Conservation (phyloP, 2,888 invertebrate genomes). For the Pecten maximus region DNA sequence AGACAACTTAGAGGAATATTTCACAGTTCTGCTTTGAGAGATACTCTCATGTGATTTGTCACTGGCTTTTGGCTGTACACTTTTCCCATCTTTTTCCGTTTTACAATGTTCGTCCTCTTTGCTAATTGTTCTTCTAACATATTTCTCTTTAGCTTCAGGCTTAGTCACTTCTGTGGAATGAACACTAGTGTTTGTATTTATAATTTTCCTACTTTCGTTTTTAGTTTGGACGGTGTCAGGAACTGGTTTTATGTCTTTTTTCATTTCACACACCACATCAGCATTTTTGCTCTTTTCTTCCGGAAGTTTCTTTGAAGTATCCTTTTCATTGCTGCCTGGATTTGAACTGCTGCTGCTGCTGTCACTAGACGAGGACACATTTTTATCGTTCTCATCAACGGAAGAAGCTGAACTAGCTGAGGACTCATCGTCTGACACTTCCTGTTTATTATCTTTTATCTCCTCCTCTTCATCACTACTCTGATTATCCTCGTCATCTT, state of each 20-base stretch:
- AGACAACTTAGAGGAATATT: neutral
- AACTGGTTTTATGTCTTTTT: constrained; percentile 11
- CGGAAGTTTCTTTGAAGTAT: neutral
- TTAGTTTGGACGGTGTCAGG: constrained; percentile 4
- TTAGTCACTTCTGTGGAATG: constrained; percentile 10
- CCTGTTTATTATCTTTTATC: constrained; percentile 34
- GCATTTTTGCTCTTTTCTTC: neutral
- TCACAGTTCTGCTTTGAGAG: neutral
- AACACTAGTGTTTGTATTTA: neutral
- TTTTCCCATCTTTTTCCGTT: neutral
- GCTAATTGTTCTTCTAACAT: neutral
- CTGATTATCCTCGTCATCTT: constrained; percentile 66
- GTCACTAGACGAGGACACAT: neutral
- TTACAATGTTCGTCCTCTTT: neutral
- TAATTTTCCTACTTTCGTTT: neutral
- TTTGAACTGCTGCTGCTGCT: neutral
- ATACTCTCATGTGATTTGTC: neutral
- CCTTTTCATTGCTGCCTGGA: neutral
- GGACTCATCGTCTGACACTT: neutral
- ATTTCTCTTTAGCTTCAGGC: neutral
- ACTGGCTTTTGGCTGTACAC: neutral
- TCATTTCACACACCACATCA: neutral
- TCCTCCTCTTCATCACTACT: constrained; percentile 47
- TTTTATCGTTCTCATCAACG: neutral
- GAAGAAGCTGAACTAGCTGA: neutral